Conservation (phyloP, 2,888 invertebrate genomes). For the Resseliella maxima region DNA sequence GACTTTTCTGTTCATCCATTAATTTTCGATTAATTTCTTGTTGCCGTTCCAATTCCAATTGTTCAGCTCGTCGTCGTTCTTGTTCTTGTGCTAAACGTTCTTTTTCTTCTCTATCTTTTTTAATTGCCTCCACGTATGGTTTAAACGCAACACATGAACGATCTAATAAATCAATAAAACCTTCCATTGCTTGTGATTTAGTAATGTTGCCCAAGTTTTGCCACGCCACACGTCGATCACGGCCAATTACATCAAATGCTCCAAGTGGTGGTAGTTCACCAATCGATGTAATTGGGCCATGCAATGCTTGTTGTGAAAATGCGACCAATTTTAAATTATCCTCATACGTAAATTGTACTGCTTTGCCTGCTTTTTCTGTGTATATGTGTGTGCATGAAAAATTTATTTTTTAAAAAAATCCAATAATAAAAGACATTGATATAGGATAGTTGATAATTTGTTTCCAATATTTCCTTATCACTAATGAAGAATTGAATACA, state of each 20-base stretch:
- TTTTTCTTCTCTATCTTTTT: slow-evolving; percentile 86
- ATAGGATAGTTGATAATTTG: too few species aligned
- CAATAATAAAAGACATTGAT: slow-evolving; percentile 61
- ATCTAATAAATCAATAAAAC: slow-evolving; percentile 90
- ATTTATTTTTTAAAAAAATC: not conserved
- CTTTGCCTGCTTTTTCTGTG: slow-evolving; percentile 97
- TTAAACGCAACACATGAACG: slow-evolving; percentile 89
- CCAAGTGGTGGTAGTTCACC: slow-evolving; percentile 86
- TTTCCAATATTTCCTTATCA: too few species aligned
- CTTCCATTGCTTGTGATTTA: slow-evolving; percentile 88
- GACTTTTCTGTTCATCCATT: slow-evolving; percentile 61
- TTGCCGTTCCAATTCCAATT: slow-evolving; percentile 71
- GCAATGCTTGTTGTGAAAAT: slow-evolving; percentile 88
- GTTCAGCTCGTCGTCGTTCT: slow-evolving; percentile 62
- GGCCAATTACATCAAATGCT: slow-evolving; percentile 94
- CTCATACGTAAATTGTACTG: slow-evolving; percentile 92
- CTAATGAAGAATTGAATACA: too few species aligned
- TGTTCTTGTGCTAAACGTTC: slow-evolving; percentile 71
- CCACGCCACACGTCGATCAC: slow-evolving; percentile 94
- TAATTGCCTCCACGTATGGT: slow-evolving; percentile 91
- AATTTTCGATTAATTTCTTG: slow-evolving; percentile 69
- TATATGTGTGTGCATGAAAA: not conserved
- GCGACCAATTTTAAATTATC: slow-evolving; percentile 92
- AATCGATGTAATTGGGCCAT: slow-evolving; percentile 82
- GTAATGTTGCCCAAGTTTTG: slow-evolving; percentile 88